Conservation (phyloP, 1,140 invertebrate species). For the Drosophila littoralis region DNA sequence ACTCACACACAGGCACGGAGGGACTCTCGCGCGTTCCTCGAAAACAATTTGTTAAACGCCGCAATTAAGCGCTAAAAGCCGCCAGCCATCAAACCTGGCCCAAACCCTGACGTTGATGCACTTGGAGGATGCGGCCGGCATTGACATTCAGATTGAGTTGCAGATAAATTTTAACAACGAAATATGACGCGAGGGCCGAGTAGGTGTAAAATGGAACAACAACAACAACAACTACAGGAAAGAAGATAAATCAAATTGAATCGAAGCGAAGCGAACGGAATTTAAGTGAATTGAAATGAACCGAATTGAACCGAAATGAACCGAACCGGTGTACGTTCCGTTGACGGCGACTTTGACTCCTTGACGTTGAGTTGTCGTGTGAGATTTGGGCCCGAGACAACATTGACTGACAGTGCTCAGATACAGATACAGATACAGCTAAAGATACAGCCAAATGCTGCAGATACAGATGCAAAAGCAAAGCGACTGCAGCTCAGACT, state of each 20-base stretch:
- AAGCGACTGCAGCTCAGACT: constrained; percentile 10
- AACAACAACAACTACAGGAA: neutral
- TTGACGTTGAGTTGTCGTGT: constrained; percentile 73
- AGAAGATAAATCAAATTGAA: neutral
- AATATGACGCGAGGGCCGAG: constrained; percentile 10
- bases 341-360: constrained; percentile 49
- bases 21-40: constrained; percentile 17
- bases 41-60: constrained; percentile 53
- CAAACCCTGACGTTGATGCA: neutral
- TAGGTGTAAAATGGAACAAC: constrained; percentile 41
- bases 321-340: constrained; percentile 17
- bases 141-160: constrained; percentile 71
- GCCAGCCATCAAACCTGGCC: constrained; percentile 36
- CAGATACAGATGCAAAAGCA: constrained; percentile 23
- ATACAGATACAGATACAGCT: constrained; percentile 34
- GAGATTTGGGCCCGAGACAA: constrained; percentile 44
- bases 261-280: neutral
- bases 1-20: constrained; percentile 1
- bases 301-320: constrained; percentile 8
- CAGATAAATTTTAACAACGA: constrained; percentile 53
- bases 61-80: constrained; percentile 54
- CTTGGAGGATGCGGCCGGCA: constrained; percentile 43
- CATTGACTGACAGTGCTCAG: constrained; percentile 63
- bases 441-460: constrained; percentile 2
- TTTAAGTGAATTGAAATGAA: constrained; percentile 1